phyloP scores from a whole-genome alignment of 2,888 invertebrate species.

The Macrosoma leucophasiata region DNA sequence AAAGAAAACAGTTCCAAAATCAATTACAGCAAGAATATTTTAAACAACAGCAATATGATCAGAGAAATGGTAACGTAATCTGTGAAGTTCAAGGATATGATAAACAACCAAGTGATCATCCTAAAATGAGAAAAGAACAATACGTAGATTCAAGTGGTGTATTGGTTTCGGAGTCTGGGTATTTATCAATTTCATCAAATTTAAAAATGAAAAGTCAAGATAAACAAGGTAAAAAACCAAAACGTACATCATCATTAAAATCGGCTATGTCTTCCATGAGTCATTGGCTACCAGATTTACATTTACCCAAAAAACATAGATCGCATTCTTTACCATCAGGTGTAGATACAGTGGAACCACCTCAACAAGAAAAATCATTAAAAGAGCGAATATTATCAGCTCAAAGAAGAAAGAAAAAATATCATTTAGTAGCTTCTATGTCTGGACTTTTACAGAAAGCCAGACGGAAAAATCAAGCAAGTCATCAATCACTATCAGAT shows the following conservation, averaged over 20 bases:
- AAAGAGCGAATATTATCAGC: conserved; percentile 67
- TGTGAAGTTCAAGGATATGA: conserved; percentile 54
- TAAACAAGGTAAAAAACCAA: conserved; percentile 79
- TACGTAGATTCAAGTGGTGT: conserved; percentile 65
- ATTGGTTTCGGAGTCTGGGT: conserved; percentile 86
- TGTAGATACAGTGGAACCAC: conserved; percentile 73
- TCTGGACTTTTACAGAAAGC: conserved; percentile 91
- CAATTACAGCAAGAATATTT: conserved; percentile 73
- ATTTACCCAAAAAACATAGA: conserved; percentile 84
- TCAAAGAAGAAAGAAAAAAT: conserved; percentile 83
- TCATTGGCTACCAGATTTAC: conserved; percentile 87
- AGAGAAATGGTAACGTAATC: conserved; percentile 61
- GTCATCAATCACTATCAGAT: conserved; percentile 82
- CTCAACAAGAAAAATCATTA: conserved; percentile 63
- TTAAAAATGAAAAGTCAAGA: conserved; percentile 71
- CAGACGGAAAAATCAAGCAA: conserved; percentile 78
- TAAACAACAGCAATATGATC: conserved; percentile 72
- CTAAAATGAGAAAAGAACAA: conserved; percentile 58
- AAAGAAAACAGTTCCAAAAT: conserved; percentile 73
- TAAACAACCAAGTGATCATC: conserved; percentile 48
- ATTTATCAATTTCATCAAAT: conserved; percentile 84
- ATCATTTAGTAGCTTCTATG: conserved; percentile 87
- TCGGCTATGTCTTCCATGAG: conserved; percentile 88
- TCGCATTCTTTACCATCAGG: conserved; percentile 89
- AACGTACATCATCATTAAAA: conserved; percentile 83